Evolutionary conservation across 92 coral and sea anemone genomes (phyloP).

Genomic region (Blastomussa wellsi): DNA sequence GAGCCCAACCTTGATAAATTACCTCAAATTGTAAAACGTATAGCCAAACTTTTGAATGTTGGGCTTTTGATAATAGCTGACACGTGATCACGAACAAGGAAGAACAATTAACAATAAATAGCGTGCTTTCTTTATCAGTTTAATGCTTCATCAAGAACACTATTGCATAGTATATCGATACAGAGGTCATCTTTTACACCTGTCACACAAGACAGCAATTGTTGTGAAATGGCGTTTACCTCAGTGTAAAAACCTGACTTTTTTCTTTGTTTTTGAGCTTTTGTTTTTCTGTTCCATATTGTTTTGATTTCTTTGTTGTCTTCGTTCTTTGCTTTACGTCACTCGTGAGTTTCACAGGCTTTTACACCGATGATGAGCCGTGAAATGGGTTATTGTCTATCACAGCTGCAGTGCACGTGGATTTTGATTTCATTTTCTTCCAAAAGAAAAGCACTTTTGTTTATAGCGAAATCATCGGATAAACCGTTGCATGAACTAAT

Average conservation of each 20-base stretch:
- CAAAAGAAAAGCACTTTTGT: not conserved
- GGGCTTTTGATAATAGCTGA: not conserved
- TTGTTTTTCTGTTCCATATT: too few species aligned
- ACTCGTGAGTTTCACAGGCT: too few species aligned
- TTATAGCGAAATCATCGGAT: not conserved
- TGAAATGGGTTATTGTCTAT: not conserved
- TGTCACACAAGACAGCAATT: not conserved
- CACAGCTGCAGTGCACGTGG: slow-evolving; percentile 11
- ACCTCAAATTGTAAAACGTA: too few species aligned
- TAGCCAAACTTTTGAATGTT: too few species aligned
- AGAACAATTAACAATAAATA: not conserved
- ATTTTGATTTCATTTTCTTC: not conserved
- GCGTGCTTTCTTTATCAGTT: not conserved
- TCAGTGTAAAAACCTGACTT: too few species aligned
- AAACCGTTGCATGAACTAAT: not conserved
- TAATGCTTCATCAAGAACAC: not conserved
- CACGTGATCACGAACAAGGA: not conserved
- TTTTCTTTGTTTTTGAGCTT: too few species aligned
- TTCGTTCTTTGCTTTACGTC: too few species aligned
- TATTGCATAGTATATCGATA: not conserved
- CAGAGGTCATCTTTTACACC: not conserved
- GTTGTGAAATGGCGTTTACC: not conserved
- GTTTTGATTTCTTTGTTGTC: too few species aligned
- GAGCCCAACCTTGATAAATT: too few species aligned
- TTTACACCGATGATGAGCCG: too few species aligned